These are phyloP conservation scores for Leptinotarsa peninsularis DNA, from an alignment of 2,888 invertebrate species.

Conservation along the genomic window DNA sequence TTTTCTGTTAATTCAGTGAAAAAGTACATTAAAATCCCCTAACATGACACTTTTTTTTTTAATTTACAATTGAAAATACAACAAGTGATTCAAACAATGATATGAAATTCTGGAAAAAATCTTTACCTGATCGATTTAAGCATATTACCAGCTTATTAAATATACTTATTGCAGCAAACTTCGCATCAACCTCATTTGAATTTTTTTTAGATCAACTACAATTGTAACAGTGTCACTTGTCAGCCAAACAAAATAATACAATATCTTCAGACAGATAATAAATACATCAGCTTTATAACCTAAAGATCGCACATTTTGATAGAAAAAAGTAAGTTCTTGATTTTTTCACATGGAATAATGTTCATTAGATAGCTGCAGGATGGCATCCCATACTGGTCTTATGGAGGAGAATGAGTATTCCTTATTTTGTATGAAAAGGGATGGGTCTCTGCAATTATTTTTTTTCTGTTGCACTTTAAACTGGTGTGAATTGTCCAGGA, in stretches of 20 bases:
- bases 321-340: background rate
- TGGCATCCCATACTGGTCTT: background rate
- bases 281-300: background rate
- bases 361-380: background rate
- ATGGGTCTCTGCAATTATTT: background rate
- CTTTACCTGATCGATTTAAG: background rate
- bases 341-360: background rate
- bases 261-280: background rate
- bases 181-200: background rate
- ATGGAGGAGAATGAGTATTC: background rate
- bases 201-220: background rate
- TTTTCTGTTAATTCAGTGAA: background rate
- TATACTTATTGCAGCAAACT: background rate
- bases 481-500: background rate
- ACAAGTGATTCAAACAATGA: background rate
- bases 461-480: background rate
- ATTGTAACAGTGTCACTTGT: background rate
- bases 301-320: background rate
- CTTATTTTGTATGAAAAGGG: background rate
- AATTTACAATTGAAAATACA: background rate
- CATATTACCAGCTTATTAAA: background rate
- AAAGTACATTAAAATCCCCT: background rate
- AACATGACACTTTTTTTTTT: background rate
- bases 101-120: background rate
- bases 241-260: background rate